Base-by-base conservation (phyloP, 2,113 vertebrate genomes). In the Illadopsis cleaveri region DNA sequence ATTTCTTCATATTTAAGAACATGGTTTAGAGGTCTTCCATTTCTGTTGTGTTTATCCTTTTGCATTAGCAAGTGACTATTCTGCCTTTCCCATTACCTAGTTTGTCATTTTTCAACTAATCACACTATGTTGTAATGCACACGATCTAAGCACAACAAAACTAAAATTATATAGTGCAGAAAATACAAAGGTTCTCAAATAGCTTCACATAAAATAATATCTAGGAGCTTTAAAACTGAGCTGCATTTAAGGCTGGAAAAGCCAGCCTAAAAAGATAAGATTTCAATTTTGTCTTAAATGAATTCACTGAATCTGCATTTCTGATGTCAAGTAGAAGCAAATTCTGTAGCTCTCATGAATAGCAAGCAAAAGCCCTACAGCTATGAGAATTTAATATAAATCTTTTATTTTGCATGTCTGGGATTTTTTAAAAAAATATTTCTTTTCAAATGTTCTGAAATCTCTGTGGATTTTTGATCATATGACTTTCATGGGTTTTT, bases 281-380 rank as follows among this genome's bases (percentile, higher is more conserved):
- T 97, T 97, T 95, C 91, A 95, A 93, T 96, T 97, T 96, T 75
- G 76, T 85, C 38, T 95, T 96, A 97, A 97, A 97, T 91, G 38
- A 96, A 97, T 97, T 96, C 82, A 95, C 82, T 73, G 82, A 96
- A 98, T 98, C 96, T 98, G 92, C 95, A 96, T 98, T 98, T 97
- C 97, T 97, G 89, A 97, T 97, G 93, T 97, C 92, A 96, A 95
- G 86, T 71, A 87, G 87, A 97, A 95, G 66, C 4, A 2, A 95
- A 95, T 97, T 94, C 88, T 84, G 31, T 77, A 86, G 82, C 94
- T 83, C 47, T 96, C 90, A 93, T 94, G 95, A 91, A 71, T 80
- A 91, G 94, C 78, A 90, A 97, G 89, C 85, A 96, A 96, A 97
- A 96, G 86, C 88, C 95, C 96, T 90, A 80, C 38, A 92, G 95